Percentiles rank a stretch among this genome's conserved stretches.
Evolutionary conservation across 2,888 invertebrate species (phyloP).

Genomic region (Apodemia zela): DNA sequence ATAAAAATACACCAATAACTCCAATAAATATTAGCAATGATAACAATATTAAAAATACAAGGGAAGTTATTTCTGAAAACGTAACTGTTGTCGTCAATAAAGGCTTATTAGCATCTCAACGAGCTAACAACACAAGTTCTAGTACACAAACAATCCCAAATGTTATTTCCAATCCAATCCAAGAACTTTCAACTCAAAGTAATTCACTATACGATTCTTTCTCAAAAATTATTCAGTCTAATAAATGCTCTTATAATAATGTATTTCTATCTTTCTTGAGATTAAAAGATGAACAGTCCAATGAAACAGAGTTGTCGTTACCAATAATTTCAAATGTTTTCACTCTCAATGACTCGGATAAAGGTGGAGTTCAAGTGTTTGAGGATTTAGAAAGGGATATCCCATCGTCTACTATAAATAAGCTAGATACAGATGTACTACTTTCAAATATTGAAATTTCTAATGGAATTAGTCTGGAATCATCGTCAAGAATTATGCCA

Average conservation of each 20-base stretch:
- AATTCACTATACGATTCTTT: neutral
- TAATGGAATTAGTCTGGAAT: neutral
- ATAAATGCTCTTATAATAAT: slow-evolving; percentile 4
- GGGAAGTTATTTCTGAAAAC: neutral
- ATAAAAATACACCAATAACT: neutral
- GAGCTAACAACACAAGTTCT: neutral
- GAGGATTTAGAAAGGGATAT: neutral
- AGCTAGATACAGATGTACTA: neutral
- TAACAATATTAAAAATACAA: neutral
- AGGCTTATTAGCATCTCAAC: neutral
- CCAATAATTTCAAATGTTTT: slow-evolving; percentile 6
- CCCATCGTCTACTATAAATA: slow-evolving; percentile 1
- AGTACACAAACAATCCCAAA: neutral
- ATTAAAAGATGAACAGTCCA: neutral
- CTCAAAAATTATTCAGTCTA: neutral
- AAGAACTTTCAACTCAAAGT: neutral
- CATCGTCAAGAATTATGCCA: neutral
- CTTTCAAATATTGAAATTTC: neutral
- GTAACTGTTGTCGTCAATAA: neutral
- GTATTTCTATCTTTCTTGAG: neutral
- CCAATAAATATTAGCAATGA: neutral
- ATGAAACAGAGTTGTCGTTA: neutral
- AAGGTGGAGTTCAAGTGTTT: neutral
- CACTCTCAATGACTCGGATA: neutral
- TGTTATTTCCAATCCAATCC: neutral